Percentiles rank a stretch among this genome's conserved stretches.
These are phyloP conservation scores for Pheosia gnoma DNA, from an alignment of 2,888 invertebrate species.

Conservation along the genomic window DNA sequence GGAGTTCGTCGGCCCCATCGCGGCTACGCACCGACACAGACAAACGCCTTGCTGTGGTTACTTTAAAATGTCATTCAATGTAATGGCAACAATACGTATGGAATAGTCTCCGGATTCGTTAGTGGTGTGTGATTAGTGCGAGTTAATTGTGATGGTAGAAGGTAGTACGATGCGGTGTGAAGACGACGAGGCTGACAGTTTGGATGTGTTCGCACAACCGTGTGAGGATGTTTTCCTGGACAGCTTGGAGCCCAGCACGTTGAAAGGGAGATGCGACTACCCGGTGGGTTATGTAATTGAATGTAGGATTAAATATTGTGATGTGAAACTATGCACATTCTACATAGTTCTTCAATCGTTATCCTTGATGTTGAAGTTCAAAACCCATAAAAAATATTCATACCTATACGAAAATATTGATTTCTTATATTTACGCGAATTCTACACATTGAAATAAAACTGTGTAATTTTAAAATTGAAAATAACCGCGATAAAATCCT, in stretches of 20 bases:
- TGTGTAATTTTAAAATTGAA: too few relatives aligned
- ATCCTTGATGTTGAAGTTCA: too few relatives aligned
- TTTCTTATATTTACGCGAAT: too few relatives aligned
- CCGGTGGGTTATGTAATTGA: constrained; percentile 49
- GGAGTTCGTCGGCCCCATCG: constrained; percentile 74
- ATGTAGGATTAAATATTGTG: too few relatives aligned
- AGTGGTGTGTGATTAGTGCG: constrained; percentile 32
- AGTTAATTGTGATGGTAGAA: constrained; percentile 65
- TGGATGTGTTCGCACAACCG: constrained; percentile 65
- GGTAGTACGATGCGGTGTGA: constrained; percentile 65
- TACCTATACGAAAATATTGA: too few relatives aligned
- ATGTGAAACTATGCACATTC: too few relatives aligned
- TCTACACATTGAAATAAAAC: too few relatives aligned
- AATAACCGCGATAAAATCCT: too few relatives aligned
- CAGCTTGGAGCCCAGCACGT: constrained; percentile 67
- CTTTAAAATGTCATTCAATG: constrained; percentile 61
- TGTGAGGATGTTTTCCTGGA: constrained; percentile 67
- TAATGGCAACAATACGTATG: constrained; percentile 43
- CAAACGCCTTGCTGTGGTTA: constrained; percentile 48
- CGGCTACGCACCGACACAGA: constrained; percentile 64
- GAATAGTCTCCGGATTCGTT: constrained; percentile 17
- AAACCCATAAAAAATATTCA: too few relatives aligned
- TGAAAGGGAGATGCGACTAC: constrained; percentile 61
- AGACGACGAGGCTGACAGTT: constrained; percentile 69
- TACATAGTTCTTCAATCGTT: too few relatives aligned